Percentiles rank a stretch among this genome's conserved stretches.
phyloP scores from a whole-genome alignment of 2,888 invertebrate genomes.

The Diaperis boleti region DNA sequence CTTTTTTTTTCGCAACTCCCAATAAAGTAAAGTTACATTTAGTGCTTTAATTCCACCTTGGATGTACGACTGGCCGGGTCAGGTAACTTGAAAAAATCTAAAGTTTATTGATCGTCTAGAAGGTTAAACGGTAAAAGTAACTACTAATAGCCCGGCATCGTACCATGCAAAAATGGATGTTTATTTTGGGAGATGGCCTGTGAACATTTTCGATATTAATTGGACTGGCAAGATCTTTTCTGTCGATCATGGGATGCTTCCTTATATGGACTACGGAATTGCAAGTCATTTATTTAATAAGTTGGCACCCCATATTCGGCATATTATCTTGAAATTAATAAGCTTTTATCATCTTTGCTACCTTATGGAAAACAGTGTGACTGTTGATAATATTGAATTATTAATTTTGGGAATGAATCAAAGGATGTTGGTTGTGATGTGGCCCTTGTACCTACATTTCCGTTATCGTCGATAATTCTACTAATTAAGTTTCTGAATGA shows the following conservation, averaged over 20 bases:
- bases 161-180: conserved; percentile 22
- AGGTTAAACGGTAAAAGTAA: conserved; percentile 28
- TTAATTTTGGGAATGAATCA: too few relatives aligned
- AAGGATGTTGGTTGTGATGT: too few relatives aligned
- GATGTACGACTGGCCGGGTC: conserved; percentile 5
- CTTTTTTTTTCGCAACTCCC: background rate
- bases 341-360: background rate
- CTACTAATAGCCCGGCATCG: conserved; percentile 17
- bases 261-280: background rate
- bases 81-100: conserved; percentile 14
- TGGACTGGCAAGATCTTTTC: conserved; percentile 13
- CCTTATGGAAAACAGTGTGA: background rate
- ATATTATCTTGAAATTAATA: background rate
- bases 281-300: background rate
- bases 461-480: too few relatives aligned
- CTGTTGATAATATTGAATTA: background rate
- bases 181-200: conserved; percentile 12
- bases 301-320: background rate
- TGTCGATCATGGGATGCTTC: background rate
- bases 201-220: conserved; percentile 9
- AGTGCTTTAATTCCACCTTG: conserved; percentile 12
- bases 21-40: background rate
- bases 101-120: conserved; percentile 29
- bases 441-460: too few relatives aligned
- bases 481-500: too few relatives aligned